Evolutionary conservation across 1,140 invertebrate genomes (phyloP), one percentile per base, ranked within the genome.

Genomic region (Drosophila arizonae): DNA sequence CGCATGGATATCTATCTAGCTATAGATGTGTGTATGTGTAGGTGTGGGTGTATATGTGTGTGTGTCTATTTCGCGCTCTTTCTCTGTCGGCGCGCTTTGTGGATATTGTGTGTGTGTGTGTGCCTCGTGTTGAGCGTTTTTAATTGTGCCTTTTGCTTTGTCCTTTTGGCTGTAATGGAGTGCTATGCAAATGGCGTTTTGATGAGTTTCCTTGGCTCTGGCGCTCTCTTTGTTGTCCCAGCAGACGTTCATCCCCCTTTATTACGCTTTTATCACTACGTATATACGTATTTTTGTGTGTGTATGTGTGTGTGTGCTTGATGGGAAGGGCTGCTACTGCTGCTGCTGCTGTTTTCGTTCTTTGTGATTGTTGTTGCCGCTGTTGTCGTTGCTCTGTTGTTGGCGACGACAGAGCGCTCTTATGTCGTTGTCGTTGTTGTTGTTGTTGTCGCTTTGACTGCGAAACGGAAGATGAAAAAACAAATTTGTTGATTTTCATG

Each of bases 161-260:
- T 88, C 80, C 85, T 88, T 88, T 88, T 84, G 69, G 85, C 79
- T 76, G 84, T 89, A 88, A 88, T 88, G 84, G 84, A 88, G 84
- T 88, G 84, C 84, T 84, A 88, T 88, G 84, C 84, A 88, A 88
- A 88, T 88, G 84, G 85, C 84, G 84, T 88, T 88, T 88, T 88
- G 85, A 84, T 84, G 84, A 88, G 78, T 88, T 88, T 88, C 84
- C 84, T 88, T 88, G 79, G 85, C 79, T 78, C 70, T 72, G 70
- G 74, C 71, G 62, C 57, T 76, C 69, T 72, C 64, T 76, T 72
- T 72, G 74, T 76, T 60, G 63, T 76, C 76, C 69, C 72, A 81
- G 54, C 81, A 68, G 73, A 73, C 67, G 68, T 88, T 88, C 84
- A 88, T 88, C 84, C 84, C 79, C 80, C 69, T 88, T 76, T 75